Conservation (phyloP, 2,797 vertebrate species). For the Peromyscus attwateri region DNA sequence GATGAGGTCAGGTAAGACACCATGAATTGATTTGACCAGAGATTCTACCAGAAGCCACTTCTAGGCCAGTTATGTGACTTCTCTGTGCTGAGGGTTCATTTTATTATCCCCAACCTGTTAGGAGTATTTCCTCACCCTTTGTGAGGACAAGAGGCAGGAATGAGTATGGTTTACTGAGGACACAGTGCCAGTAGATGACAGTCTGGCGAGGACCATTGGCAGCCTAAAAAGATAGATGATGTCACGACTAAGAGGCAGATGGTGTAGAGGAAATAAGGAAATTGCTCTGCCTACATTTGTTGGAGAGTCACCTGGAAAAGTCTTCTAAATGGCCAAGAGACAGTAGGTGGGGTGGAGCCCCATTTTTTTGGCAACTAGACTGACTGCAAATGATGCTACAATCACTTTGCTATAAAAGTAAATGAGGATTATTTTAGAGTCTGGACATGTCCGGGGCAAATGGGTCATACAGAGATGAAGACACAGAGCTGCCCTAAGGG, state of each 20-base stretch:
- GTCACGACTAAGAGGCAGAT: slow-evolving; percentile 42
- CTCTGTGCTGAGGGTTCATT: neutral
- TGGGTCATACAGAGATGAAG: neutral
- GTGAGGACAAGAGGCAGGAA: neutral
- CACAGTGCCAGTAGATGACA: neutral
- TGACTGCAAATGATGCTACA: neutral
- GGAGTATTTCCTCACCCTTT: neutral
- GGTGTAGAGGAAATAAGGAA: slow-evolving; percentile 45
- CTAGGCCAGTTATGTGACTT: neutral
- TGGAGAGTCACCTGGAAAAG: slow-evolving; percentile 17
- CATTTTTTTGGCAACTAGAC: neutral
- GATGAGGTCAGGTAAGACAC: neutral
- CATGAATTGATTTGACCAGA: neutral
- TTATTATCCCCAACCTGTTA: neutral
- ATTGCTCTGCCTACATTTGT: neutral
- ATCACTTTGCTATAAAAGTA: neutral
- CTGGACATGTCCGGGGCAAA: neutral
- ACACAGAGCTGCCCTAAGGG: neutral
- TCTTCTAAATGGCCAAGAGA: slow-evolving; percentile 4
- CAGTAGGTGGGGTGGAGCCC: neutral
- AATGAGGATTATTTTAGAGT: neutral
- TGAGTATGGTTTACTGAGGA: neutral
- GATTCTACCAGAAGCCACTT: neutral
- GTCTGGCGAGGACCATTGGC: neutral
- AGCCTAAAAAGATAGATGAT: neutral